These are phyloP conservation scores for Gulo gulo DNA, from an alignment of 2,113 vertebrate genomes.

Conservation along the genomic window DNA sequence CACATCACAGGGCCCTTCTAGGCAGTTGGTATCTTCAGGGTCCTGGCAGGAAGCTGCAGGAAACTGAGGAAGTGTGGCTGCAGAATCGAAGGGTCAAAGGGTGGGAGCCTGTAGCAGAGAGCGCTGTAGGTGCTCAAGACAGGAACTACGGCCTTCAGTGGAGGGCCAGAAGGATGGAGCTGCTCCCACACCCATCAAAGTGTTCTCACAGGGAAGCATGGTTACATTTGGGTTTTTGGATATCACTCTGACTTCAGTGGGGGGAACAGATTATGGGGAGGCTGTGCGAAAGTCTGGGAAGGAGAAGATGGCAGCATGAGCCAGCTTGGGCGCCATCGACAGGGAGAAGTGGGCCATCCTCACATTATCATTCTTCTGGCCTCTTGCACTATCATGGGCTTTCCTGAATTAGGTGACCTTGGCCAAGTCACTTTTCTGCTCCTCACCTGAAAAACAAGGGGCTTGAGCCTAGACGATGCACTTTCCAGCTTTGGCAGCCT, in stretches of 20 bases:
- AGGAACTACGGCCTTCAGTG: neutral
- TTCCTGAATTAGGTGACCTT: neutral
- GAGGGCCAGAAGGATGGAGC: neutral
- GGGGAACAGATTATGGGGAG: neutral
- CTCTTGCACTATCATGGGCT: neutral
- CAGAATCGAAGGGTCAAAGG: neutral
- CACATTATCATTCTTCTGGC: neutral
- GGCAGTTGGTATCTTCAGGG: neutral
- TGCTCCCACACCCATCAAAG: neutral
- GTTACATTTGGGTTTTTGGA: neutral
- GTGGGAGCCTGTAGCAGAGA: neutral
- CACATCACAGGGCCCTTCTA: neutral
- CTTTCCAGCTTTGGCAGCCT: neutral
- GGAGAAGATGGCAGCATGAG: neutral
- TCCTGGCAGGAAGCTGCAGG: neutral
- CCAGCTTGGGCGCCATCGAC: accelerated
- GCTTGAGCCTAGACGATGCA: neutral
- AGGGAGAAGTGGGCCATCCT: neutral
- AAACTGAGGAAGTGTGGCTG: neutral
- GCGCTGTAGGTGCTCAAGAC: neutral
- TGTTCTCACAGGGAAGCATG: neutral
- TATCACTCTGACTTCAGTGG: neutral
- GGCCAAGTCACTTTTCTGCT: neutral
- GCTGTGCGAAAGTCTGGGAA: neutral
- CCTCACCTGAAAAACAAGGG: neutral